Evolutionary conservation across 2,888 invertebrate species (phyloP), one percentile per base, ranked within the genome.

Genomic region (Lottia gigantea): DNA sequence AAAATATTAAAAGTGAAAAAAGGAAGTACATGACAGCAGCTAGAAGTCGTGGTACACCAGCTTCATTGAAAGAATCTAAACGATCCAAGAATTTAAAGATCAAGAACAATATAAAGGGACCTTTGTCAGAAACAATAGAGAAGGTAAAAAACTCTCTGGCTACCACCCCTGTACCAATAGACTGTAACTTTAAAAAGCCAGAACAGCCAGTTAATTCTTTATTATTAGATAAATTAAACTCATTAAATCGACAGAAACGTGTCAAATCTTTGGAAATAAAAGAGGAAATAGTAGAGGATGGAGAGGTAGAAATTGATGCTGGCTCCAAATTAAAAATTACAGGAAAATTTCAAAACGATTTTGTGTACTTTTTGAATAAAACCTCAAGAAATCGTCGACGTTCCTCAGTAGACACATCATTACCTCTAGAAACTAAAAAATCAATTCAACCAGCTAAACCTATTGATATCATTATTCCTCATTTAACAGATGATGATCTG

Each of bases 341-440:
- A 11, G 88, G 87, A 12, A 84, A 82, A 71, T 88, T 84, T 72
- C 84, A 87, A 75, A 85, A 88, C 74, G 85, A 88, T 68, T 88
- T 85, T 81, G 86, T 88, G n/a, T 88, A 88, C 73, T 88, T 84
- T 74, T 82, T 86, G 63, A 85, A 85, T 31, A 87, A 86, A 69
- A 85, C 82, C 31, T 80, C 82, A 40, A 75, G 85, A n/a, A 84
- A 82, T 46, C 75, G 85, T 7, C 71, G 83, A 25, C 69, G 84
- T 66, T 77, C 80, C 69, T 79, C 82, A 68, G 76, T 77, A 47
- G 80, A 81, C 26, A 62, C 75, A 19, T 75, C 78, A 46, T 71
- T 76, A 15, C 23, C 68, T 46, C 71, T 74, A 31, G 46, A 72
- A 11, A 82, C 82, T 68, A 80, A 76, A 67, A 78, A 82, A 45